These are phyloP conservation scores for Podarcis raffonei DNA, from an alignment of 2,113 vertebrate species.

Conservation along the genomic window DNA sequence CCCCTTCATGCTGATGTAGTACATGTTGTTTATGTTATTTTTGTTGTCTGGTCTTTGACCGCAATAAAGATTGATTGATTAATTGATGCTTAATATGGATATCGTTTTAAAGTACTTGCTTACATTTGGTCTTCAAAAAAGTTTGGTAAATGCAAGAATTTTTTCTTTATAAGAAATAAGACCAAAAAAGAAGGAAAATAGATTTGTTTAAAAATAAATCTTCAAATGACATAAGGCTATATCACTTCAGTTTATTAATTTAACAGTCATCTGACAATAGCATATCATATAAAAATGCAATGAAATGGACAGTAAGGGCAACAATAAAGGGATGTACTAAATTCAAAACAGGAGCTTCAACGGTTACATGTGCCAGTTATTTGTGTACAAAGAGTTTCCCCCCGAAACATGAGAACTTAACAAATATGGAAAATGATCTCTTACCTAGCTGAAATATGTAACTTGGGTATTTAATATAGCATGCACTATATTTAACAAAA, in stretches of 20 bases:
- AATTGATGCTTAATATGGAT: too few species aligned
- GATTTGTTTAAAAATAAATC: not conserved
- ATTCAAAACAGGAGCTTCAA: not conserved
- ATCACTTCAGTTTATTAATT: not conserved
- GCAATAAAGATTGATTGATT: too few species aligned
- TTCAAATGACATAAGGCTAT: not conserved
- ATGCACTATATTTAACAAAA: not conserved
- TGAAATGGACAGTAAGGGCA: not conserved
- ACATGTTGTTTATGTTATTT: too few species aligned
- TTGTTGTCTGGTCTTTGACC: too few species aligned
- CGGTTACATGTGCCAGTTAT: not conserved
- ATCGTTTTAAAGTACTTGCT: not conserved
- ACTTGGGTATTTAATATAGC: not conserved
- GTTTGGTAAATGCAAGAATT: not conserved
- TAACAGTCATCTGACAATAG: not conserved
- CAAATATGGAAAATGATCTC: not conserved
- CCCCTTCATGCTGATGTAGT: too few species aligned
- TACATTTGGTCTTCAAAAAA: not conserved
- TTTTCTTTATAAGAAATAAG: not conserved
- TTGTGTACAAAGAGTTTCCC: not conserved
- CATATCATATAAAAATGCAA: not conserved
- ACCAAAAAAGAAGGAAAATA: not conserved
- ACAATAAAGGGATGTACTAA: not conserved
- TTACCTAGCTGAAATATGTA: not conserved
- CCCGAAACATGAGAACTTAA: not conserved